Evolutionary conservation across 2,113 vertebrate genomes (phyloP).

Genomic region (Fregata magnificens): DNA sequence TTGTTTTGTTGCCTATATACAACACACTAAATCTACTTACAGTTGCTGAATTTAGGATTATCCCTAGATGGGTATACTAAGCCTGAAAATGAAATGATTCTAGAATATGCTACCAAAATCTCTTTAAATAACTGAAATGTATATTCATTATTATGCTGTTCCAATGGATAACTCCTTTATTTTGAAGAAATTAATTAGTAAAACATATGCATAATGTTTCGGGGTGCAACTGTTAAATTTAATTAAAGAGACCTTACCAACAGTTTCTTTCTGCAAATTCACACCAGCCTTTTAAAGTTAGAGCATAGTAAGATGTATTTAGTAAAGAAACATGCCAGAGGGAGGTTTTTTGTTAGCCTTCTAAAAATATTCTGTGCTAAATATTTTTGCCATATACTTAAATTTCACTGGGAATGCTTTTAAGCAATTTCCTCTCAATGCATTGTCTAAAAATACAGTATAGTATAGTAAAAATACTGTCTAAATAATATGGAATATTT

Average conservation of each 20-base stretch:
- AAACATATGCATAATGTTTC: neutral
- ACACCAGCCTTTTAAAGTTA: neutral
- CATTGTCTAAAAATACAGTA: neutral
- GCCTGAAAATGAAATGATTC: neutral
- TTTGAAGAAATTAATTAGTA: neutral
- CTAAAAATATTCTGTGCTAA: constrained; percentile 5
- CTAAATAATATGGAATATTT: neutral
- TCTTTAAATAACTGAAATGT: neutral
- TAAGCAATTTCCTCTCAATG: neutral
- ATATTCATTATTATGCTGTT: neutral
- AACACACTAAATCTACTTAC: neutral
- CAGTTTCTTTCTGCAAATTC: neutral
- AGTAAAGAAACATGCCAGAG: neutral
- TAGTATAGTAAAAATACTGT: neutral
- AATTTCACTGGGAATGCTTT: neutral
- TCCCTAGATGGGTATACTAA: neutral
- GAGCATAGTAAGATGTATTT: neutral
- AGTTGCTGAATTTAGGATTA: neutral
- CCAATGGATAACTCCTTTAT: neutral
- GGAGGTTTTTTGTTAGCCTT: neutral
- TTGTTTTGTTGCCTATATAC: neutral
- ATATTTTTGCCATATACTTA: neutral
- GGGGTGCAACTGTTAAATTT: neutral
- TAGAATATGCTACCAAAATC: neutral
- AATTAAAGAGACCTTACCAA: neutral